A percentile compares a stretch with the other conserved stretches of the same genome.
Conservation (phyloP, 2,113 vertebrate genomes). For the Romanogobio albipinnatus region DNA sequence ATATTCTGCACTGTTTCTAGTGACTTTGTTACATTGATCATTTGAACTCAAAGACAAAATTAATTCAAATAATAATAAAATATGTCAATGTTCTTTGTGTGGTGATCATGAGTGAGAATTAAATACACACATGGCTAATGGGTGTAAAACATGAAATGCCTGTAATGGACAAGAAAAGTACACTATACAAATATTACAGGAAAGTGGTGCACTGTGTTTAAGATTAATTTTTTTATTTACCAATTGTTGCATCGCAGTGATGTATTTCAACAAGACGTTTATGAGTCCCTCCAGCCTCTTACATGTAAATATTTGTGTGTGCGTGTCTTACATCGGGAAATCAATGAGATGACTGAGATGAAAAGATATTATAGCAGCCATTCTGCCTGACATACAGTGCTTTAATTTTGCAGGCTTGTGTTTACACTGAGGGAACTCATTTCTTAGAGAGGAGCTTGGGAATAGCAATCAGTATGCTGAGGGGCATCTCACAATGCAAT, state of each 20-base stretch:
- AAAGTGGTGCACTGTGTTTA: neutral
- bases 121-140: neutral
- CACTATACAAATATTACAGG: neutral
- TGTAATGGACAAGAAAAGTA: neutral
- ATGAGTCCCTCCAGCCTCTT: neutral
- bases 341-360: slow-evolving; percentile 12
- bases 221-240: neutral
- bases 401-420: slow-evolving; percentile 49
- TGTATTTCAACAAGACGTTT: neutral
- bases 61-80: too few species aligned
- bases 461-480: slow-evolving; percentile 70
- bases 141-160: neutral
- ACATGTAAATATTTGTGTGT: neutral
- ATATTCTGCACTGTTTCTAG: too few species aligned
- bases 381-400: slow-evolving; percentile 19
- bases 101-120: neutral
- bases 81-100: too few species aligned
- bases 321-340: slow-evolving; percentile 3
- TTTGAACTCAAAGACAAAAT: too few species aligned
- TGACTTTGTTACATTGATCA: too few species aligned
- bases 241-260: neutral
- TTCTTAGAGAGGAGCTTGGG: slow-evolving; percentile 68
- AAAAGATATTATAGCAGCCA: slow-evolving; percentile 8
- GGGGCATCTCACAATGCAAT: slow-evolving; percentile 55
- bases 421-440: slow-evolving; percentile 60